A percentile compares a stretch with the other conserved stretches of the same genome.
Conservation (phyloP, 2,888 invertebrate genomes). For the Liposcelis brunnea region DNA sequence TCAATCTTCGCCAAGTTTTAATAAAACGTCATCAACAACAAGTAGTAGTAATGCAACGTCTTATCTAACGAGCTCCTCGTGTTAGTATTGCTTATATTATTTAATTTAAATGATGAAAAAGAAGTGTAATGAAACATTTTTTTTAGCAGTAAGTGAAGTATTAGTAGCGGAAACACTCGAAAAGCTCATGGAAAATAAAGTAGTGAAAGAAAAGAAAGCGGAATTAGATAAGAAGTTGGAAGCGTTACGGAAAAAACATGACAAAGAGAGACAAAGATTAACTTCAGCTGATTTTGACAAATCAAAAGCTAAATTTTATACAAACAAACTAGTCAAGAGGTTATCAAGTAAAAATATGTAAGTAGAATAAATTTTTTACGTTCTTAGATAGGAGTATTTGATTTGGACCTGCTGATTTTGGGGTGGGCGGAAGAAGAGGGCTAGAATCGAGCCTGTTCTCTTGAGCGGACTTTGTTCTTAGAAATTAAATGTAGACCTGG, state of each 20-base stretch:
- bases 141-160: slow-evolving; percentile 28
- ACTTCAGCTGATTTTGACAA: slow-evolving; percentile 28
- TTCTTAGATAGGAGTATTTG: no score
- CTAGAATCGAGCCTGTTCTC: no score
- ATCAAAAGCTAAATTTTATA: slow-evolving; percentile 52
- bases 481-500: no score
- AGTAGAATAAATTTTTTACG: no score
- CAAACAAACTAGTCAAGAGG: slow-evolving; percentile 56
- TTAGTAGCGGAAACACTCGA: slow-evolving; percentile 64
- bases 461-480: no score
- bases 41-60: no score
- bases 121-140: slow-evolving; percentile 8
- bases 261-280: slow-evolving; percentile 33
- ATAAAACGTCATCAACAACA: no score
- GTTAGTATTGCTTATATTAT: neutral
- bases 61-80: no score
- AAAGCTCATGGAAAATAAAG: slow-evolving; percentile 60
- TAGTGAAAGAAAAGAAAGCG: slow-evolving; percentile 60
- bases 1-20: neutral
- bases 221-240: slow-evolving; percentile 83
- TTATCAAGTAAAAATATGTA: slow-evolving; percentile 64
- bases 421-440: no score
- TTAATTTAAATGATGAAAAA: neutral
- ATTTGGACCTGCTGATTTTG: no score
- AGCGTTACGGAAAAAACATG: slow-evolving; percentile 59